Base-by-base conservation (phyloP, 1,140 invertebrate genomes). In the Drosophila punjabiensis region DNA sequence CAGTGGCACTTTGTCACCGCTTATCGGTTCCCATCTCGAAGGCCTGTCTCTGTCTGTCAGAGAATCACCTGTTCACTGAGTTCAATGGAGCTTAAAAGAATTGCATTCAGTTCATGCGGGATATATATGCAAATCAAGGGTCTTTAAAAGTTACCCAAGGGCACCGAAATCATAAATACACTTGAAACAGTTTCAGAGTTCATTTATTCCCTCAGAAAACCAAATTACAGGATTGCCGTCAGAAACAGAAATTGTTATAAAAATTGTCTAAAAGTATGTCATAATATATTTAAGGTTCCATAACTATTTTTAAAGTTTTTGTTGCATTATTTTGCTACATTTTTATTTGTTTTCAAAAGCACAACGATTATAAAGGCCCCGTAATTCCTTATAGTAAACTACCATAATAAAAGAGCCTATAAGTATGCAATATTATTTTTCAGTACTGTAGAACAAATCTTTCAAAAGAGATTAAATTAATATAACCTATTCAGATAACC, bases 51-150 rank as follows among this genome's bases (percentile, higher is more conserved):
- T 81, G 70, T 63, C 58, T 41, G 45, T 24, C 30, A 30, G 24
- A 52, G 39, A 62, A 88, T 80, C 84, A 83, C 76, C 83, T 84
- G 82, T 84, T 88, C 56, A 39, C 10, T n/a, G 47, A 18, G 37
- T 43, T 56, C 52, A 65, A 24, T 47, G 18, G 30, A 35, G 56
- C 55, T 52, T 55, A 37, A 70, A 35, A 43, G 63, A 18, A 32
- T 30, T 41, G 55, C 63, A 32, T 62, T 33, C 35, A 20, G 24
- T n/a, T 14, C 11, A 63, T 55, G 28, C 32, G 56, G 56, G 35
- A 28, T 58, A 24, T 39, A 58, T 28, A 58, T 28, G 55, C 20
- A 28, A 39, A 11, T 35, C 20, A 55, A 63, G 45, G 43, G 14
- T 32, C 16, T 13, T 33, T 33, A 11, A 33, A 48, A 35, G n/a